Evolutionary conservation across 2,797 vertebrate species (phyloP), one percentile per base, ranked within the genome.

Genomic region (Hyperoplus lanceolatus): DNA sequence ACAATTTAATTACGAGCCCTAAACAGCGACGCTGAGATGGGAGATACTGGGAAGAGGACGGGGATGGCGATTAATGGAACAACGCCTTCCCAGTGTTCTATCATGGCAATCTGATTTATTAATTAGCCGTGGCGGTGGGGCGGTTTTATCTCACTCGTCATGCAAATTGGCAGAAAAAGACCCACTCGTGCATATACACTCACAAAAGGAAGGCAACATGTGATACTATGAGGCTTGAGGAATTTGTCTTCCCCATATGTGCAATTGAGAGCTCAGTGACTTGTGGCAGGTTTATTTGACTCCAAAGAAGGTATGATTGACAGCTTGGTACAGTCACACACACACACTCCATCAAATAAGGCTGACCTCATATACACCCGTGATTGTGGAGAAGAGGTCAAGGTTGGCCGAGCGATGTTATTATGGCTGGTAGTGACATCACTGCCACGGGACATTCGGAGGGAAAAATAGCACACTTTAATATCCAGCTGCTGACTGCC

Each of bases 101-200:
- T 93, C 87, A 89, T 82, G 59, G 71, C 82, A 79, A 90, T 91
- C 86, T 92, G 85, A 92, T 92, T 93, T 90, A 93, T 93, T 92
- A 93, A 93, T 93, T 88, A 93, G 72, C 90, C 79, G 16, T 73
- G 82, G 86, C 50, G 29, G 57, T 39, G 66, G 55, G 71, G 8
- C 29, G 75, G 18, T 73, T 71, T 89, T 84, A 87, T 87, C 86
- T 84, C 50, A 1, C 71, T 65, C 53, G 41, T 90, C 82, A 85
- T 51, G 79, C 79, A 89, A 88, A 90, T 75, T 90, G 82, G 71
- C 75, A 80, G 74, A 75, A 75, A 29, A 50, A 75, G 77, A 89
- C 60, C 65, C 77, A 53, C 54, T 43, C 16, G 15, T 11, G n/a
- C n/a, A 5, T 41, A 38, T 60, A 38, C 56, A 58, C 54, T 48